phyloP scores from a whole-genome alignment of 35 echinoderm and acorn worm genomes.

The Apostichopus californicus region DNA sequence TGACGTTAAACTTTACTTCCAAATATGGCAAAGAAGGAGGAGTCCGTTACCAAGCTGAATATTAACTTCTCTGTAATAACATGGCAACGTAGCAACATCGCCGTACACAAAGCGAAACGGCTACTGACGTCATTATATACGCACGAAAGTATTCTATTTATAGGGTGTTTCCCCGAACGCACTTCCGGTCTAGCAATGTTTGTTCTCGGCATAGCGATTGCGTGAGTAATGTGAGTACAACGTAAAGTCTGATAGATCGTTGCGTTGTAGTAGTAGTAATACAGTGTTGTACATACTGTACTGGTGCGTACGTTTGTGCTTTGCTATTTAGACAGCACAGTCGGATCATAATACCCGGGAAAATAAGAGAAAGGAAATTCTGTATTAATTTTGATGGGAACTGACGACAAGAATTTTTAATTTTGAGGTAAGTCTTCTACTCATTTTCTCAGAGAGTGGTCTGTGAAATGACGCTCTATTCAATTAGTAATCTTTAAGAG shows the following conservation, averaged over 20 bases:
- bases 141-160: slow-evolving; percentile 87
- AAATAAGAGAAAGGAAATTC: slow-evolving; percentile 6
- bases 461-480: no score
- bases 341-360: slow-evolving; percentile 11
- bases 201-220: slow-evolving; percentile 41
- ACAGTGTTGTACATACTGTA: neutral
- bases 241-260: neutral
- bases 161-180: slow-evolving; percentile 96
- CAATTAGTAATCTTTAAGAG: no score
- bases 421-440: neutral
- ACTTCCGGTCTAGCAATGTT: slow-evolving; percentile 73
- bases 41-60: slow-evolving; percentile 42
- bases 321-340: neutral
- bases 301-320: neutral
- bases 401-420: neutral
- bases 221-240: slow-evolving; percentile 44
- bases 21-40: slow-evolving; percentile 26
- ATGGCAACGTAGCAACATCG: slow-evolving; percentile 33
- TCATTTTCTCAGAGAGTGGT: neutral
- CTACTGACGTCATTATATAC: slow-evolving; percentile 80
- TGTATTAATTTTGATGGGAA: neutral
- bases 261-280: neutral
- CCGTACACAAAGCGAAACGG: slow-evolving; percentile 39
- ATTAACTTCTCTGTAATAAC: slow-evolving; percentile 13
- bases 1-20: neutral